Percentiles rank a stretch among this genome's conserved stretches.
Evolutionary conservation across 2,113 vertebrate species (phyloP).

Genomic region (Myotis davidii): DNA sequence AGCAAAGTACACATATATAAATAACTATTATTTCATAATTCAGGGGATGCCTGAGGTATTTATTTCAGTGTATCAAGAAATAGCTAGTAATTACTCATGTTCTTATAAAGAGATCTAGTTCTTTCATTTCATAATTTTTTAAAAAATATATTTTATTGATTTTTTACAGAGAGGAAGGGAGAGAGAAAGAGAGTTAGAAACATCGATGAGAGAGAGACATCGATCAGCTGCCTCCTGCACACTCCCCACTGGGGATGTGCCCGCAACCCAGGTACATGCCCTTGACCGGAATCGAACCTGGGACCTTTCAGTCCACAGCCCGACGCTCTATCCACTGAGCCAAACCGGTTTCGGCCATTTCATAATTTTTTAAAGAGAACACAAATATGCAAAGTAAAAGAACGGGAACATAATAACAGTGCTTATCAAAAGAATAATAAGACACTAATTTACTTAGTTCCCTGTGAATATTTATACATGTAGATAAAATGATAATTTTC

Average conservation of each 20-base stretch:
- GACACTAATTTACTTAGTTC: background rate
- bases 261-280: too few relatives aligned
- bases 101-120: conserved; percentile 12
- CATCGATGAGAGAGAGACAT: too few relatives aligned
- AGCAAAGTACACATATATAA: background rate
- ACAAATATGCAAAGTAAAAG: background rate
- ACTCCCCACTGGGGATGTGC: too few relatives aligned
- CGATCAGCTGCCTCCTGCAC: too few relatives aligned
- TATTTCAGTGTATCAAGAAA: background rate
- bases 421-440: background rate
- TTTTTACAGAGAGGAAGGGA: too few relatives aligned
- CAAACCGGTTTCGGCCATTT: too few relatives aligned
- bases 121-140: conserved; percentile 17
- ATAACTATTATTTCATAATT: background rate
- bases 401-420: background rate
- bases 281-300: too few relatives aligned
- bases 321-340: too few relatives aligned
- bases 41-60: conserved; percentile 8
- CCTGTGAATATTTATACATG: background rate
- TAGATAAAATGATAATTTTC: background rate
- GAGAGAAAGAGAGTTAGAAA: too few relatives aligned
- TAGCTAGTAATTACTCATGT: conserved; percentile 6
- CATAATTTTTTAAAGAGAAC: background rate
- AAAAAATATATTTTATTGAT: too few relatives aligned
- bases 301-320: too few relatives aligned